These are phyloP conservation scores for Cheilosia urbana DNA, from an alignment of 2,888 invertebrate species.

Conservation along the genomic window DNA sequence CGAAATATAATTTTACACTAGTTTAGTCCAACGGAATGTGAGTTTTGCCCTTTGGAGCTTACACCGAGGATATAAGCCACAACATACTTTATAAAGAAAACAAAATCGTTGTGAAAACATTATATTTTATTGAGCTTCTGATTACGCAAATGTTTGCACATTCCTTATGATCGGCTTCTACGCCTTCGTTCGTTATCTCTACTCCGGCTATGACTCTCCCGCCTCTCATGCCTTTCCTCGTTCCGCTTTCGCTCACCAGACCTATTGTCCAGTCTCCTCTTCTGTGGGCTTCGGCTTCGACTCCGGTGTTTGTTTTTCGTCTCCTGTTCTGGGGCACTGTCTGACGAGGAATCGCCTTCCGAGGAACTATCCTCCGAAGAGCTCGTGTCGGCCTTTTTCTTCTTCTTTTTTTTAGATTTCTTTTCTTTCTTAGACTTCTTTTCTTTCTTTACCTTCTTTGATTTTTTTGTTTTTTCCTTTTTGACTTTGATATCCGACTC, in stretches of 20 bases:
- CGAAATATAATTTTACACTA: no score
- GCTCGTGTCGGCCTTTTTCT: constrained; percentile 30
- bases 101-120: no score
- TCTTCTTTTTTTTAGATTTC: constrained; percentile 62
- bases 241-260: neutral
- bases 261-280: neutral
- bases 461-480: constrained; percentile 54
- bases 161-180: constrained; percentile 43
- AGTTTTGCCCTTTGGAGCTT: no score
- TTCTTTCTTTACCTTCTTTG: constrained; percentile 57
- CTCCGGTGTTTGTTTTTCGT: constrained; percentile 21
- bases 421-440: constrained; percentile 58
- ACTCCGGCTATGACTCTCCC: constrained; percentile 25
- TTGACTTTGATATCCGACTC: constrained; percentile 43
- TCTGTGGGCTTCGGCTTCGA: constrained; percentile 26
- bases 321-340: constrained; percentile 12
- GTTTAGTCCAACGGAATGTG: no score
- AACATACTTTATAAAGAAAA: no score
- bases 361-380: constrained; percentile 54
- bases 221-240: constrained; percentile 10
- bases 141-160: neutral
- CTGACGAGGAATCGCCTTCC: constrained; percentile 26
- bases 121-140: no score
- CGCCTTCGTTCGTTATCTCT: constrained; percentile 28
- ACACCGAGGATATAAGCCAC: no score